These are phyloP conservation scores for Muricea muricata DNA, from an alignment of 92 coral and sea anemone genomes.

Conservation along the genomic window DNA sequence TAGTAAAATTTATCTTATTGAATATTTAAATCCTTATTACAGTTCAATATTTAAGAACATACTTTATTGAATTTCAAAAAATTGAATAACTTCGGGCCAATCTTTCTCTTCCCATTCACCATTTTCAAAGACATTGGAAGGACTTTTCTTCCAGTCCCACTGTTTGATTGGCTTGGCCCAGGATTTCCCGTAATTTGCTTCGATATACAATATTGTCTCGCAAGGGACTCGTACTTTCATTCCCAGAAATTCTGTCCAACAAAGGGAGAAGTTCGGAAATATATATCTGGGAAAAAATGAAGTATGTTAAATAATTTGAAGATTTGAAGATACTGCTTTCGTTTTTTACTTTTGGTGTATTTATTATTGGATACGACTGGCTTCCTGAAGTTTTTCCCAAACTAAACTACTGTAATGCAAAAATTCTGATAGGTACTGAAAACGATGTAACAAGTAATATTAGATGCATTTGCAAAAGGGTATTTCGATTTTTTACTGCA, in stretches of 20 bases:
- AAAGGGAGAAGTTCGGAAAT: slow-evolving; percentile 91
- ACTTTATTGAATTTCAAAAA: slow-evolving; percentile 52
- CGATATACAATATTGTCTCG: slow-evolving; percentile 82
- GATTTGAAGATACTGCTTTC: no score
- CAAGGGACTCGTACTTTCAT: slow-evolving; percentile 91
- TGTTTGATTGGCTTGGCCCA: slow-evolving; percentile 91
- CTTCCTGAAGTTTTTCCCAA: not conserved
- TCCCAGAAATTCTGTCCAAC: slow-evolving; percentile 93
- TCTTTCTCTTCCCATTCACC: slow-evolving; percentile 95
- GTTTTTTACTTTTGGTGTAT: no score
- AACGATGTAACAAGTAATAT: no score
- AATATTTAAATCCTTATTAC: no score
- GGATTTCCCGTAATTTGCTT: slow-evolving; percentile 85
- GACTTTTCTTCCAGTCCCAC: slow-evolving; percentile 99
- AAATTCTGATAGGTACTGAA: no score
- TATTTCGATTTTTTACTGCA: not conserved
- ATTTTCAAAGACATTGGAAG: slow-evolving; percentile 92
- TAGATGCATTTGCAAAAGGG: no score
- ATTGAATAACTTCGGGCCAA: slow-evolving; percentile 91
- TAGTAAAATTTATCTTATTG: no score
- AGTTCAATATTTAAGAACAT: not conserved
- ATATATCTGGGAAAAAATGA: slow-evolving; percentile 74
- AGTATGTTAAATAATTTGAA: not conserved
- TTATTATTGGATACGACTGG: no score
- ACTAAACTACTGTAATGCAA: no score